Conservation (phyloP, 2,888 invertebrate species). For the Aethes cnicana region DNA sequence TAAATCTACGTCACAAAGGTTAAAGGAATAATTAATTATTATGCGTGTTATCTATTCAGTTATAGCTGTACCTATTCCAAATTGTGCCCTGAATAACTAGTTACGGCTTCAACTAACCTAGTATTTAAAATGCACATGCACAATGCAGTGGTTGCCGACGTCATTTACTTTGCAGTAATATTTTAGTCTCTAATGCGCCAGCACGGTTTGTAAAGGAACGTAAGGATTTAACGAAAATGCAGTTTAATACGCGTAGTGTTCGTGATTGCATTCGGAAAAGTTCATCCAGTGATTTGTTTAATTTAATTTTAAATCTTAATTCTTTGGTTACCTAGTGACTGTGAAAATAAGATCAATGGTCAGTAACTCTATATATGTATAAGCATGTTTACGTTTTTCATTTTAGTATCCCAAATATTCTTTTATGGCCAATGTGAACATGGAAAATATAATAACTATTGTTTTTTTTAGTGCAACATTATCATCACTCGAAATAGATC, state of each 20-base stretch:
- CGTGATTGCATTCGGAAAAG: conserved; percentile 51
- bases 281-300: conserved; percentile 42
- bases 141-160: conserved; percentile 78
- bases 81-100: conserved; percentile 61
- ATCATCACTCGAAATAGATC: too few species aligned
- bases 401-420: too few species aligned
- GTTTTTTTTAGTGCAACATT: too few species aligned
- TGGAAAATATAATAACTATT: too few species aligned
- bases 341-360: conserved; percentile 46
- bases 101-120: conserved; percentile 66
- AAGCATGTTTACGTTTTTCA: too few species aligned
- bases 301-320: conserved; percentile 38
- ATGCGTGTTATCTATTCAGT: conserved; percentile 2
- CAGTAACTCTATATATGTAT: too few species aligned
- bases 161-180: conserved; percentile 80
- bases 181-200: conserved; percentile 78
- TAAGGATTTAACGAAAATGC: conserved; percentile 72
- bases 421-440: neutral
- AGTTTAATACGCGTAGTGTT: conserved; percentile 58
- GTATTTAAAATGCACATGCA: conserved; percentile 78
- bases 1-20: too few species aligned
- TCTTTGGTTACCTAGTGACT: conserved; percentile 44
- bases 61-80: conserved; percentile 29
- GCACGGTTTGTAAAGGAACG: conserved; percentile 67
- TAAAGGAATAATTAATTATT: conserved; percentile 1